Conservation (phyloP, 2,797 vertebrate genomes). For the Crenichthys baileyi region DNA sequence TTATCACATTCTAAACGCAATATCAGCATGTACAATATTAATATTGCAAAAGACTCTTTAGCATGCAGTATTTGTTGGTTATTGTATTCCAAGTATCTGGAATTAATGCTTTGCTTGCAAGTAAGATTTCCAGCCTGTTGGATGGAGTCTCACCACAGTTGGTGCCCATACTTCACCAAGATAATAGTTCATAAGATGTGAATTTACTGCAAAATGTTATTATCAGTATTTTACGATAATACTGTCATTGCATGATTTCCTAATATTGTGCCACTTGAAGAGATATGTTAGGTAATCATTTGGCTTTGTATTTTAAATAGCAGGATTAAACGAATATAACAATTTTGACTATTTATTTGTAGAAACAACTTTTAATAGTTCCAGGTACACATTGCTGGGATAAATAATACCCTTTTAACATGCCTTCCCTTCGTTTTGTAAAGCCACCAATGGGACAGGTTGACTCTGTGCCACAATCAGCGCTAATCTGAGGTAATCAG, state of each 20-base stretch:
- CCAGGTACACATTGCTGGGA: background rate
- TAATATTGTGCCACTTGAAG: background rate
- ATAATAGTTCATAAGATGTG: background rate
- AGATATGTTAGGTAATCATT: background rate
- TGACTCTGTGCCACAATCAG: background rate
- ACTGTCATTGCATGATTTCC: background rate
- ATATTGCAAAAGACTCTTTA: background rate
- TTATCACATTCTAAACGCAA: background rate
- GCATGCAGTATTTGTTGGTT: background rate
- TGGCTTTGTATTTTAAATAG: background rate
- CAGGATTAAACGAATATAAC: background rate
- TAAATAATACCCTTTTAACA: background rate
- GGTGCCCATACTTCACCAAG: background rate
- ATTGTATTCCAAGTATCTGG: background rate
- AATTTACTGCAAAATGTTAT: background rate
- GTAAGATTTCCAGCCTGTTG: background rate
- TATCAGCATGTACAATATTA: background rate
- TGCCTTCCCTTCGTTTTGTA: background rate
- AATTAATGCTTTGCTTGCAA: background rate
- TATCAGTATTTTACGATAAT: background rate
- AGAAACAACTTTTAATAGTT: background rate
- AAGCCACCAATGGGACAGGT: background rate
- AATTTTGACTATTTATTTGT: background rate
- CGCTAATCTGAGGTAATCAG: background rate
- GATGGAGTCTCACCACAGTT: background rate